These are phyloP conservation scores for Prenolepis imparis DNA, from an alignment of 2,888 invertebrate genomes.

Conservation along the genomic window DNA sequence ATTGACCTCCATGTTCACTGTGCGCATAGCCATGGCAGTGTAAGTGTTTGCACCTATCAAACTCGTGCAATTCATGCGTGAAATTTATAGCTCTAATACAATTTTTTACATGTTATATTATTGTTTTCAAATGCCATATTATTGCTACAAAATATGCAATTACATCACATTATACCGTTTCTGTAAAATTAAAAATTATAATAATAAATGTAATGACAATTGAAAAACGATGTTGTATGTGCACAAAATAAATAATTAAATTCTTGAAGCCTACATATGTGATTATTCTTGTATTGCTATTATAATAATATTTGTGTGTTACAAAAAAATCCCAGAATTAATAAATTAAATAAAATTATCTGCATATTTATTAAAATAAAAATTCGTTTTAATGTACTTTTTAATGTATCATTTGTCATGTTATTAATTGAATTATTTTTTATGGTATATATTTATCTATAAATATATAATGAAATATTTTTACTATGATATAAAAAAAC, in stretches of 20 bases:
- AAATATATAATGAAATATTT: neutral
- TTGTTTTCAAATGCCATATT: too few relatives aligned
- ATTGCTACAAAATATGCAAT: too few relatives aligned
- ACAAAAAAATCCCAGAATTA: too few relatives aligned
- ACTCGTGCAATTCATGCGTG: slow-evolving; percentile 28
- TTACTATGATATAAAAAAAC: neutral
- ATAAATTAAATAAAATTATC: neutral
- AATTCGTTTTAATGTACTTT: neutral
- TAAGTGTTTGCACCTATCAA: slow-evolving; percentile 59
- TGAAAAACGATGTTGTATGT: neutral
- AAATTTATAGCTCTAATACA: neutral
- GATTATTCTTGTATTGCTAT: neutral
- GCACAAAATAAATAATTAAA: neutral
- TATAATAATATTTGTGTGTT: neutral
- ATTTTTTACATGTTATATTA: neutral
- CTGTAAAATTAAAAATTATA: neutral
- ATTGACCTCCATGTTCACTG: slow-evolving; percentile 77
- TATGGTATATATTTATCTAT: neutral
- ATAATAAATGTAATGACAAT: neutral
- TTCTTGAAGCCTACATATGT: neutral
- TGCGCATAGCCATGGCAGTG: slow-evolving; percentile 63
- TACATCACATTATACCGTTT: neutral
- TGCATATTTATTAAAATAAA: neutral
- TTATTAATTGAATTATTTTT: neutral
- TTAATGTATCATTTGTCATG: neutral